These are phyloP conservation scores for Oryzaephilus surinamensis DNA, from an alignment of 1,140 invertebrate species.

Conservation along the genomic window DNA sequence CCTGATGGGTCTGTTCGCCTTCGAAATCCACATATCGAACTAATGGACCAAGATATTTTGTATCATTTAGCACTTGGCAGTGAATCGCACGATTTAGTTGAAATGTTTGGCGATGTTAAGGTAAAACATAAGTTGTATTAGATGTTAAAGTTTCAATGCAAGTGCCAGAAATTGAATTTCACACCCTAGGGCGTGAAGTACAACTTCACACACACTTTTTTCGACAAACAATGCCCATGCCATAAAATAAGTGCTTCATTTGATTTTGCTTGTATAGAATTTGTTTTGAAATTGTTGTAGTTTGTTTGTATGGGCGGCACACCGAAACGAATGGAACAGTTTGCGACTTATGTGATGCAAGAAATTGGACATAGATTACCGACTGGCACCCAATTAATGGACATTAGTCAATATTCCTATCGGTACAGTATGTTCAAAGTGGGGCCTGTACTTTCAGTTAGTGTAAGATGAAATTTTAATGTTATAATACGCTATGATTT, in stretches of 20 bases:
- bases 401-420: slow-evolving; percentile 87
- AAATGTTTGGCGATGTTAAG: slow-evolving; percentile 95
- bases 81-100: slow-evolving; percentile 82
- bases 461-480: slow-evolving; percentile 59
- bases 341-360: slow-evolving; percentile 83
- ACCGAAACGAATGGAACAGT: slow-evolving; percentile 86
- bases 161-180: no score
- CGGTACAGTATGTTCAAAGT: slow-evolving; percentile 97
- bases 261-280: no score
- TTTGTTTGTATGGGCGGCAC: slow-evolving; percentile 98
- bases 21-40: slow-evolving; percentile 76
- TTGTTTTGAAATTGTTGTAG: slow-evolving; percentile 53
- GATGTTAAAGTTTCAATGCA: no score
- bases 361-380: slow-evolving; percentile 84
- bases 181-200: no score
- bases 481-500: background rate
- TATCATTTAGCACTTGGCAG: slow-evolving; percentile 90
- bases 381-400: slow-evolving; percentile 71
- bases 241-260: no score
- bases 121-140: no score
- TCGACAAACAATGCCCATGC: no score
- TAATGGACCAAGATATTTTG: slow-evolving; percentile 88
- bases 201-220: no score
- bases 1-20: slow-evolving; percentile 72
- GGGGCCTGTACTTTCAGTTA: slow-evolving; percentile 82